phyloP scores from a whole-genome alignment of 2,113 vertebrate species.

The Origma solitaria region DNA sequence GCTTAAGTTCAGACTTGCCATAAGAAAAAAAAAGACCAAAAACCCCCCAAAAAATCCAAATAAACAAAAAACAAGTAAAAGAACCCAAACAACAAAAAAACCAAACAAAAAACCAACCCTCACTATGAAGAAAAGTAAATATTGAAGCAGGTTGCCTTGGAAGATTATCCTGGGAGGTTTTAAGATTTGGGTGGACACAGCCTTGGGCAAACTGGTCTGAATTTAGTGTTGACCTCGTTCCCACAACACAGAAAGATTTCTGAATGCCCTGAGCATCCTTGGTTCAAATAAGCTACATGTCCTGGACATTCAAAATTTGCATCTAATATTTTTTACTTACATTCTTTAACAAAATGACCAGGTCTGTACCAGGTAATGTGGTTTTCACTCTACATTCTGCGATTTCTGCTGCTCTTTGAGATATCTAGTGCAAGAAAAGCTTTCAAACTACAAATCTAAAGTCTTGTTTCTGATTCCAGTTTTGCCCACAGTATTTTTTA shows the following conservation, averaged over 20 bases:
- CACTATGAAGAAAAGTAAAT: background rate
- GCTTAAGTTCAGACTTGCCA: background rate
- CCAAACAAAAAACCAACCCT: background rate
- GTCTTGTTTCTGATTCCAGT: background rate
- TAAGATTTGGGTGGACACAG: background rate
- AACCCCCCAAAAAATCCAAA: too few species aligned
- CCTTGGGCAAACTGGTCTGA: background rate
- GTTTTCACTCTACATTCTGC: background rate
- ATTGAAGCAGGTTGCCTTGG: background rate
- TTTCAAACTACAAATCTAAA: background rate
- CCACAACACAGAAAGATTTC: background rate
- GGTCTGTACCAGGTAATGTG: background rate
- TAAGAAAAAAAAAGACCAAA: rapidly evolving
- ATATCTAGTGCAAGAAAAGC: background rate
- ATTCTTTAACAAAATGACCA: background rate
- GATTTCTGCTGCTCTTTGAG: background rate
- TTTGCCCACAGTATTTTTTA: background rate
- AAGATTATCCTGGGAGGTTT: background rate
- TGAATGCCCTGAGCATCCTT: background rate
- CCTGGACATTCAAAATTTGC: background rate
- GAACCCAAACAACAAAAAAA: too few species aligned
- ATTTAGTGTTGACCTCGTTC: background rate
- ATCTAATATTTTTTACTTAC: background rate
- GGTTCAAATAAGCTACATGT: background rate
- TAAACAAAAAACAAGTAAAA: too few species aligned